Evolutionary conservation across 2,113 vertebrate species (phyloP).

Genomic region (Caracal caracal): DNA sequence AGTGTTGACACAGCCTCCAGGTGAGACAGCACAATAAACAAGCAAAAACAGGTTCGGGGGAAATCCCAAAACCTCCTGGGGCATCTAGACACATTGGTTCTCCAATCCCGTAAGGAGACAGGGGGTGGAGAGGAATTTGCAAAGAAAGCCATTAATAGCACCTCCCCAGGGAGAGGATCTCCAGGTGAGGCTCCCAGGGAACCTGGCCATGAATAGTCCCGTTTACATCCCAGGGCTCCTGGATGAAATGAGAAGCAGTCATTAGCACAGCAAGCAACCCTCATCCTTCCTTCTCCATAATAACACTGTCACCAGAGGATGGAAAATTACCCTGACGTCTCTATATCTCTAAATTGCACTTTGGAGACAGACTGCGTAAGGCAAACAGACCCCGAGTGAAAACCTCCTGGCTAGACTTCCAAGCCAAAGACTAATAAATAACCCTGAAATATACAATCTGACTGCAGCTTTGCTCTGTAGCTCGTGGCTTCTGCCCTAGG

Average conservation of each 20-base stretch:
- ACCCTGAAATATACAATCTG: slow-evolving; percentile 24
- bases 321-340: slow-evolving; percentile 62
- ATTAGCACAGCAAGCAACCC: slow-evolving; percentile 22
- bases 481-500: not conserved
- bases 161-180: not conserved
- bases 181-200: slow-evolving; percentile 11
- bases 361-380: slow-evolving; percentile 48
- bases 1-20: not conserved
- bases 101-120: not conserved
- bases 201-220: not conserved
- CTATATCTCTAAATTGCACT: slow-evolving; percentile 45
- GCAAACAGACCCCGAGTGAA: slow-evolving; percentile 26
- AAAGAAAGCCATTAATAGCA: not conserved
- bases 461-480: not conserved
- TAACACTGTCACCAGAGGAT: slow-evolving; percentile 30
- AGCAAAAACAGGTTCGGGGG: not conserved
- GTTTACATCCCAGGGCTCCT: not conserved
- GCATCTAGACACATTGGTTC: not conserved
- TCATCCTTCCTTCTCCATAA: slow-evolving; percentile 45
- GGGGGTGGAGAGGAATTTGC: not conserved
- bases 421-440: slow-evolving; percentile 39
- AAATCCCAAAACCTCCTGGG: not conserved
- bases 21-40: not conserved
- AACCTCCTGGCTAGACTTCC: slow-evolving; percentile 39
- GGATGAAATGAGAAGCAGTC: not conserved